Evolutionary conservation across 2,113 vertebrate genomes (phyloP).

Genomic region (Chloroceryle aenea): DNA sequence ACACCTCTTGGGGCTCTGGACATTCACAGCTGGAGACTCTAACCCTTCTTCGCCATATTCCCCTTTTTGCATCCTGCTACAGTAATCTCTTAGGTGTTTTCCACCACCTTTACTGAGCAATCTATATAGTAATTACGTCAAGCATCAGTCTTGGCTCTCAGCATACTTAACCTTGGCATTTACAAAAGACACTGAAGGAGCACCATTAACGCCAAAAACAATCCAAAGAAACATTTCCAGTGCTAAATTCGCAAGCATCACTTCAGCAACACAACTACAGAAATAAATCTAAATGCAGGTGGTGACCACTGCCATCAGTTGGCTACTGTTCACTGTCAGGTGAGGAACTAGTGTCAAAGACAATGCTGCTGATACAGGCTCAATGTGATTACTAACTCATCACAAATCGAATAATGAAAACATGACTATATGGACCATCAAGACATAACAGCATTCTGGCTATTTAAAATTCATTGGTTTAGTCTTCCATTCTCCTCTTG

Average conservation of each 20-base stretch:
- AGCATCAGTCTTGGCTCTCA: background rate
- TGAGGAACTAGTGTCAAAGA: background rate
- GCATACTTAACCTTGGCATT: background rate
- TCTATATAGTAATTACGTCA: background rate
- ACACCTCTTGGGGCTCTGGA: background rate
- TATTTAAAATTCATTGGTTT: background rate
- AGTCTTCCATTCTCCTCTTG: background rate
- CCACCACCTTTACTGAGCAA: background rate
- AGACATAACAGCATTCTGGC: background rate
- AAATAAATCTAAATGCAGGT: background rate
- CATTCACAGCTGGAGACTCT: background rate
- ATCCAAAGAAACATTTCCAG: background rate
- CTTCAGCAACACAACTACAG: background rate
- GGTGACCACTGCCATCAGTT: background rate
- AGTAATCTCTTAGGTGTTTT: background rate
- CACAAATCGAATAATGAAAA: background rate
- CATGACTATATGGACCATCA: background rate
- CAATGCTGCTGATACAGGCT: background rate
- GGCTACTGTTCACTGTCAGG: background rate
- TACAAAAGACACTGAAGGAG: background rate
- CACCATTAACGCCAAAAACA: background rate
- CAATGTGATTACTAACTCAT: background rate
- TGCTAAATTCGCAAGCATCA: background rate
- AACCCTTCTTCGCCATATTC: background rate
- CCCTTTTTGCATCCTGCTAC: background rate